Evolutionary conservation across 1,140 invertebrate species (phyloP).

Genomic region (Polypedilum vanderplanki): DNA sequence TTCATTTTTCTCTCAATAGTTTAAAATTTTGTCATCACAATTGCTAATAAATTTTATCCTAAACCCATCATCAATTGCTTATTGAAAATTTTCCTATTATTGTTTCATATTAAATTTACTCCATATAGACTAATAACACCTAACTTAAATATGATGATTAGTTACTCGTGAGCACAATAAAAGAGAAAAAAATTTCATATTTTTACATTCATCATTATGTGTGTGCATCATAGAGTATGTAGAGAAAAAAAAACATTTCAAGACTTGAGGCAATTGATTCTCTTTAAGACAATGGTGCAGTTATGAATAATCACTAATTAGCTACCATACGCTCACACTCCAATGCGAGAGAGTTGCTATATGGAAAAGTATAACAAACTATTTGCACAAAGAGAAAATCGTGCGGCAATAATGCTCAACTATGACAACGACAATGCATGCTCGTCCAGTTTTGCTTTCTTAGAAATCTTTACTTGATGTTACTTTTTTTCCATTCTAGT

Average conservation of each 20-base stretch:
- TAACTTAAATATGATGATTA: no score
- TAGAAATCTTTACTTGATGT: neutral
- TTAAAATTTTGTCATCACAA: no score
- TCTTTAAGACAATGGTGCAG: constrained; percentile 15
- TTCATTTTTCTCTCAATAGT: no score
- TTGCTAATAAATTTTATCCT: no score
- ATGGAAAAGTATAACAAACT: constrained; percentile 11
- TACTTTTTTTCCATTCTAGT: neutral
- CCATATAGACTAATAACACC: no score
- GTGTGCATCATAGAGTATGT: neutral
- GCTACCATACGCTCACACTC: neutral
- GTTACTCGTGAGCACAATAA: no score
- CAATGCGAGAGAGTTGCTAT: neutral
- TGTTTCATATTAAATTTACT: no score
- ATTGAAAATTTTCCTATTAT: no score
- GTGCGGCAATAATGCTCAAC: neutral
- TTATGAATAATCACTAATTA: constrained; percentile 27
- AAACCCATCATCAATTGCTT: no score
- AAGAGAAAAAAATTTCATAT: no score
- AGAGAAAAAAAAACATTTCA: neutral
- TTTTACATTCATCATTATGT: neutral
- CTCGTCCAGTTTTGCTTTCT: constrained; percentile 16
- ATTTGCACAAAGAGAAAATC: constrained; percentile 11
- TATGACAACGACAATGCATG: neutral
- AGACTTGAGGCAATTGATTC: neutral